These are phyloP conservation scores for Oikopleura albicans DNA, from an alignment of 23 tunicate genomes.

Conservation along the genomic window DNA sequence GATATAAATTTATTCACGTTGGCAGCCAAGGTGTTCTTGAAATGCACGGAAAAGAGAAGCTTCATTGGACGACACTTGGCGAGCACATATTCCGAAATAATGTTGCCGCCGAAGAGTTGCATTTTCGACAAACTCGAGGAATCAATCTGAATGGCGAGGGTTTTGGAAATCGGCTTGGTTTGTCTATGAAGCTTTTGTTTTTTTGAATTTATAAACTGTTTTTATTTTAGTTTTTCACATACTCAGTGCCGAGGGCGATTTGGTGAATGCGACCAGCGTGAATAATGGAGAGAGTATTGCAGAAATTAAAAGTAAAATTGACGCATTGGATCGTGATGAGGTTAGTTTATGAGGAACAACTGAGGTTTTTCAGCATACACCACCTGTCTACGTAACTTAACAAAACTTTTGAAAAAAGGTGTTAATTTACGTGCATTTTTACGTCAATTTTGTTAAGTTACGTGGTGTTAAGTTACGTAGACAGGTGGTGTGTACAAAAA, in stretches of 20 bases:
- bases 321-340: not conserved
- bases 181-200: not conserved
- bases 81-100: not conserved
- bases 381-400: no score
- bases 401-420: no score
- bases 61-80: not conserved
- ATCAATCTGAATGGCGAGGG: not conserved
- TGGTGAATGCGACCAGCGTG: not conserved
- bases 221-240: not conserved
- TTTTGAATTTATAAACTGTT: not conserved
- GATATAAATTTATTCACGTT: not conserved
- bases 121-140: not conserved
- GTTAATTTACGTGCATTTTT: no score
- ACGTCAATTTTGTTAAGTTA: no score
- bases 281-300: not conserved
- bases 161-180: not conserved
- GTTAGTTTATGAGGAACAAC: no score
- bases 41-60: conserved; percentile 12
- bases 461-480: no score
- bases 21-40: not conserved
- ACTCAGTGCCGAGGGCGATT: not conserved
- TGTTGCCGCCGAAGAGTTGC: not conserved
- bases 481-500: no score
- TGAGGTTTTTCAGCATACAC: no score
- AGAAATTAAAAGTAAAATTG: not conserved